Evolutionary conservation across 2,113 vertebrate species (phyloP), one percentile per base, ranked within the genome.

Genomic region (Nicator chloris): DNA sequence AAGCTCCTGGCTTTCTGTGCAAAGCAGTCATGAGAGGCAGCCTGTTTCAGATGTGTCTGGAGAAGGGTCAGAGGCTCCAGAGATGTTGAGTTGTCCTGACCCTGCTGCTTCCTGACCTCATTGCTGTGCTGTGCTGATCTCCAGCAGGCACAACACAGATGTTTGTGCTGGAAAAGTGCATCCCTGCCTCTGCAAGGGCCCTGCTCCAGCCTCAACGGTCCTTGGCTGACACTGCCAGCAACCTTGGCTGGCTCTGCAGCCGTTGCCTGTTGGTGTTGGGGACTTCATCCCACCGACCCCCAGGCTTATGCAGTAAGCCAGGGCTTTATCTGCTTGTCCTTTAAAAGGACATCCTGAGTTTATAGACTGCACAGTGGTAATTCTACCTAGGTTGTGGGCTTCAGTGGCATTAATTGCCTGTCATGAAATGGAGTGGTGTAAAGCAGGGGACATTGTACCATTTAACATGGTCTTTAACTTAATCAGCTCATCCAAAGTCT

Each of bases 251-350:
- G 7, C 64, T 13, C 54, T 22, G 44, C 63, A 27, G 50, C 14
- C 2, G 1, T 5, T 7, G 2, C n/a, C 59, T 27, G 3, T 10
- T 3, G 1, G 26, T 17, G 26, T 0, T 51, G 39, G 72, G 33
- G 7, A 24, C 39, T 28, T 24, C 30, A 30, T n/a, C 47, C 15
- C 27, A 13, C 23, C 33, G 47, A 16, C n/a, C 22, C 13, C 11
- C n/a, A 9, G 39, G 35, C 35, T 6, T 11, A 24, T 75, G 70
- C 70, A 24, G 2, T 11, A 8, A 31, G 30, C 35, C 71, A 31
- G 24, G 40, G 28, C 64, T 90, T 44, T 10, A 2, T 10, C 64
- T 79, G 11, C 47, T 42, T 40, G 13, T 31, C 28, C 56, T 65
- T 44, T 69, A 11, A 13, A 71, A 85, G 81, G 49, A 13, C 26